phyloP scores from a whole-genome alignment of 1,140 invertebrate species.

The Drosophila carrolli region DNA sequence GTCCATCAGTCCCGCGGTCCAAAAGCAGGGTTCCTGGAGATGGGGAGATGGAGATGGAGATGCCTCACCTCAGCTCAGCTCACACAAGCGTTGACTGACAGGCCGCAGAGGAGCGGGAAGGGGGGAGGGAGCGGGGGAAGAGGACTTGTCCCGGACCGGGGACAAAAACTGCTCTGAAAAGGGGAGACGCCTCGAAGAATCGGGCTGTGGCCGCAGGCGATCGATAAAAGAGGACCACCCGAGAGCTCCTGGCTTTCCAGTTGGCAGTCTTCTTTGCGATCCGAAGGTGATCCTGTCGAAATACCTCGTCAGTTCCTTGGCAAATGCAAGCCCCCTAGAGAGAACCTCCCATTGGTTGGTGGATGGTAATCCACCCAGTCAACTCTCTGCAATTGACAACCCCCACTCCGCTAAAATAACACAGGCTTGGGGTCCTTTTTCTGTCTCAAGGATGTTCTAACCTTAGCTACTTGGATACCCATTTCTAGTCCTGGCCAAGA shows the following conservation, averaged over 20 bases:
- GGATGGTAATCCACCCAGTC: too few relatives aligned
- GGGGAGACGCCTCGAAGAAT: background rate
- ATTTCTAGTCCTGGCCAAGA: slow-evolving; percentile 3
- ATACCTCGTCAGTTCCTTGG: too few relatives aligned
- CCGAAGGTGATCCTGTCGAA: background rate
- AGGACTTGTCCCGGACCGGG: slow-evolving; percentile 4
- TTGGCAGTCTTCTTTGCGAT: background rate
- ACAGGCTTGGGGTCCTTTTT: too few relatives aligned
- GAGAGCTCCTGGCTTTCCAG: slow-evolving; percentile 11
- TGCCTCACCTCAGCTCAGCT: slow-evolving; percentile 28
- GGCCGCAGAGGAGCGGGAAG: slow-evolving; percentile 6
- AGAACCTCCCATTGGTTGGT: too few relatives aligned
- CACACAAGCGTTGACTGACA: slow-evolving; percentile 66
- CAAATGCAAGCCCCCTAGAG: too few relatives aligned
- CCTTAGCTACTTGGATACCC: background rate
- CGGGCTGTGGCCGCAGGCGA: slow-evolving; percentile 6
- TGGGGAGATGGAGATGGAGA: slow-evolving; percentile 24
- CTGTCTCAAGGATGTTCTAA: background rate
- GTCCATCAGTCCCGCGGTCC: too few relatives aligned
- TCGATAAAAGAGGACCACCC: slow-evolving; percentile 33
- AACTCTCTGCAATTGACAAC: background rate
- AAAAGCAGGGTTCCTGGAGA: slow-evolving; percentile 8
- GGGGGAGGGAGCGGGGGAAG: background rate
- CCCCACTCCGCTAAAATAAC: background rate
- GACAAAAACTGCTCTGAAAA: slow-evolving; percentile 8